phyloP scores from a whole-genome alignment of 30 jellyfish, hydroid and myxozoan genomes.

The Chironex yamaguchii region DNA sequence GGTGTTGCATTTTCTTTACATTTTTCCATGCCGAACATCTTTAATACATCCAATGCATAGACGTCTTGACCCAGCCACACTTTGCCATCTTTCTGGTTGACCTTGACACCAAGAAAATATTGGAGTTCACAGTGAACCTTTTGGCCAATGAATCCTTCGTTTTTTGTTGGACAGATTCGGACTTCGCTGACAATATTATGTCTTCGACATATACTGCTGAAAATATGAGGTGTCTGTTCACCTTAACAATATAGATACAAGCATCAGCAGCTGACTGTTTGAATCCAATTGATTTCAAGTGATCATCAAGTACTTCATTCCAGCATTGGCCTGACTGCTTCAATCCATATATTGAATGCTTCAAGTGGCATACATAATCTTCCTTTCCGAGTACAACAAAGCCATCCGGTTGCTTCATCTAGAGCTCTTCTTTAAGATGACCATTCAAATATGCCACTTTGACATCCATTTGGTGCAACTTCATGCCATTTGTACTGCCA shows the following conservation, averaged over 20 bases:
- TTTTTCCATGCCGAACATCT: constrained; percentile 63
- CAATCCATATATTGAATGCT: constrained; percentile 60
- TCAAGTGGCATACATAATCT: constrained; percentile 31
- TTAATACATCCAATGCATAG: constrained; percentile 38
- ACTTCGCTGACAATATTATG: no score
- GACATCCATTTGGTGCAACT: constrained; percentile 78
- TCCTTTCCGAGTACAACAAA: constrained; percentile 48
- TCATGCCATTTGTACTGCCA: constrained; percentile 34
- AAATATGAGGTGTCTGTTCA: constrained; percentile 41
- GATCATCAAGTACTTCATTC: constrained; percentile 53
- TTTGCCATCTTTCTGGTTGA: neutral
- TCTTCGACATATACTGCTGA: no score
- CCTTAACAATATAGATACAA: constrained; percentile 47
- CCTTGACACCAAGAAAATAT: constrained; percentile 9
- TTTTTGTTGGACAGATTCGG: no score
- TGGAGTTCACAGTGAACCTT: no score
- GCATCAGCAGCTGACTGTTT: constrained; percentile 54
- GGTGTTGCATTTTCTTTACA: constrained; percentile 63
- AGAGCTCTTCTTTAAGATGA: constrained; percentile 53
- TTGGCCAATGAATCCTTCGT: no score
- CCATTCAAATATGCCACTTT: constrained; percentile 73
- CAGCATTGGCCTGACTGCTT: constrained; percentile 76
- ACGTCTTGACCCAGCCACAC: constrained; percentile 54
- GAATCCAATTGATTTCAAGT: constrained; percentile 57
- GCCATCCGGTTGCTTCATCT: constrained; percentile 76